Evolutionary conservation across 2,888 invertebrate genomes (phyloP), one percentile per base, ranked within the genome.

Genomic region (Pterostichus niger): DNA sequence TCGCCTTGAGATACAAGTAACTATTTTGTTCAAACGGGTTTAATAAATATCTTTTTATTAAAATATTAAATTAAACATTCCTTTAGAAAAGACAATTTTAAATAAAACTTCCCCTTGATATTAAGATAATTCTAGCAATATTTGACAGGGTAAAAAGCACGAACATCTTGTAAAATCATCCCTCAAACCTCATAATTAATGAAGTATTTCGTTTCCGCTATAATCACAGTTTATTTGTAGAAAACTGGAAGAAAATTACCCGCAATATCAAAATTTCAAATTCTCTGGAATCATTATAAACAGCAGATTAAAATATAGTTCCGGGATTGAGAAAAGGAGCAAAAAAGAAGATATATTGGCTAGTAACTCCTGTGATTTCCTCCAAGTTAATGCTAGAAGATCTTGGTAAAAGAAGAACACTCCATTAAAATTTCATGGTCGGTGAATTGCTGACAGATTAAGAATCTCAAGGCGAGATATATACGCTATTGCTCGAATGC

Each of bases 371-470:
- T 49, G 33, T 44, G 40, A 13, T 10, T 73, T 24, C n/a, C 11
- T 73, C 11, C 17, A n/a, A 73, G 35, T 31, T 40, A 46, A 15
- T 9, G 49, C 15, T 13, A 44, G 6, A 13, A 24, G 33, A 15
- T 71, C 44, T 15, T 40, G 15, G 54, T 52, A 76, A 33, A 59
- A 77, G 77, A 77, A 77, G 44, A 77, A 7, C 44, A 15, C 56
- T 77, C 77, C 77, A 77, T 77, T 77, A 77, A 56, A 77, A 77
- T 77, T 77, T 77, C 77, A 77, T 77, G 77, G 56, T 56, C 40
- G 77, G 33, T 59, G 77, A 13, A 54, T 35, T 9, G 33, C 77
- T 77, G 77, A 77, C 77, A 77, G 75, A 75, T 75, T 75, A 75
- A 77, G 56, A 54, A 40, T 35, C 75, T 75, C 46, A 4, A 15